phyloP scores from a whole-genome alignment of 92 coral and sea anemone species.

The Ricordea florida region DNA sequence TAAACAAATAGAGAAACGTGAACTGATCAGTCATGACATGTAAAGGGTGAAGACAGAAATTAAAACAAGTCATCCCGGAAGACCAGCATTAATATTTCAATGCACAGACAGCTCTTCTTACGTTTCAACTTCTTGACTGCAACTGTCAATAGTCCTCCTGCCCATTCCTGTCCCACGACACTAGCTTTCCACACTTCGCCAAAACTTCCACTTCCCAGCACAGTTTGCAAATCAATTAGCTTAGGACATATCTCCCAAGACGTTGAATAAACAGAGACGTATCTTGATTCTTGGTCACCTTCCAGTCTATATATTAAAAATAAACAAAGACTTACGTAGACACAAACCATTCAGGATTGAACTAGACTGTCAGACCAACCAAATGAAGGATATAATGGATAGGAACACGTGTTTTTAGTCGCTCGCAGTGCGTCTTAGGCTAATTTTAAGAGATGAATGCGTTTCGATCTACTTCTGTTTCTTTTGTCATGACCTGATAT shows the following conservation, averaged over 20 bases:
- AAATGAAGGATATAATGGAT: too few species aligned
- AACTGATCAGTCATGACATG: background rate
- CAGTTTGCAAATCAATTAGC: background rate
- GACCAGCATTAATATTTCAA: background rate
- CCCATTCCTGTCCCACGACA: background rate
- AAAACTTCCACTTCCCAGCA: constrained; percentile 42
- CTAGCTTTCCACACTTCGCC: constrained; percentile 55
- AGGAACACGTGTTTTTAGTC: too few species aligned
- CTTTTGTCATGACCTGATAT: too few species aligned
- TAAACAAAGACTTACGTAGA: background rate
- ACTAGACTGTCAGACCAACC: too few species aligned
- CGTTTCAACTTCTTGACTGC: constrained; percentile 49
- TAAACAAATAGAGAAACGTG: background rate
- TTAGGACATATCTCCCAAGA: constrained; percentile 28
- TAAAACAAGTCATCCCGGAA: background rate
- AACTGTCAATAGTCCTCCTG: background rate
- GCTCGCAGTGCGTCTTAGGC: too few species aligned
- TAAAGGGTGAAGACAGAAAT: background rate
- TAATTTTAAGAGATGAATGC: too few species aligned
- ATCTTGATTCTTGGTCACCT: background rate
- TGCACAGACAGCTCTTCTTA: background rate
- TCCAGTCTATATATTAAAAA: background rate
- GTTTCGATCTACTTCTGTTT: too few species aligned
- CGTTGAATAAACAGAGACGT: background rate
- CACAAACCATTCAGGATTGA: too few species aligned